These are phyloP conservation scores for Erebia aethiops DNA, from an alignment of 2,888 invertebrate genomes.

Conservation along the genomic window DNA sequence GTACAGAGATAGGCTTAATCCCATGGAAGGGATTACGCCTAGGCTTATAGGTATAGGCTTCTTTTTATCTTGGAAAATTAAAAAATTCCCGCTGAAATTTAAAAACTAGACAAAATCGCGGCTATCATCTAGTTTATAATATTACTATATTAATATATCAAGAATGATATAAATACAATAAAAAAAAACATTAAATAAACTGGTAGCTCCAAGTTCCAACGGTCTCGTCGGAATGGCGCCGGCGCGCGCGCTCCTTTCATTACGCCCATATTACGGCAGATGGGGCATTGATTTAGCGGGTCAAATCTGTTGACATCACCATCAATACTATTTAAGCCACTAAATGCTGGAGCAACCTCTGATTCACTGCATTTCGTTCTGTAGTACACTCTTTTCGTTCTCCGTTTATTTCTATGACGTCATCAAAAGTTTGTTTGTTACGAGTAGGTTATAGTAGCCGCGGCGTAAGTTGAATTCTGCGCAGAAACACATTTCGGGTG, in stretches of 20 bases:
- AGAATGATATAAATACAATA: neutral
- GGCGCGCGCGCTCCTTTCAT: constrained; percentile 32
- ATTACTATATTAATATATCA: too few relatives aligned
- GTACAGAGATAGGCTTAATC: too few relatives aligned
- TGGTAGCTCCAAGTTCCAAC: constrained; percentile 10
- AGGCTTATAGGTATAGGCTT: too few relatives aligned
- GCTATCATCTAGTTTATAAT: too few relatives aligned
- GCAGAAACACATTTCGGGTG: too few relatives aligned
- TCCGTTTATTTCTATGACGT: constrained; percentile 45
- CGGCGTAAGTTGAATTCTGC: too few relatives aligned
- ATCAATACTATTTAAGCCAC: constrained; percentile 69
- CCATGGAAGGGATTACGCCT: too few relatives aligned
- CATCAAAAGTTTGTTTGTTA: constrained; percentile 44
- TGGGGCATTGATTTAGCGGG: constrained; percentile 74
- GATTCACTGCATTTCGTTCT: constrained; percentile 39
- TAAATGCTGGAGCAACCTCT: constrained; percentile 49
- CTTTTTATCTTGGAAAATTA: too few relatives aligned
- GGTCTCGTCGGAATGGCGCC: constrained; percentile 41
- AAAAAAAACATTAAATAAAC: neutral
- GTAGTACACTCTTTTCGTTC: constrained; percentile 56
- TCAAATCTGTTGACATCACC: constrained; percentile 74
- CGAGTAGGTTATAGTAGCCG: too few relatives aligned
- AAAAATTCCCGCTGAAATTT: too few relatives aligned
- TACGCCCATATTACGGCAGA: constrained; percentile 56
- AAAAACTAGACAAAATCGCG: too few relatives aligned